These are phyloP conservation scores for Drosophila parabipectinata DNA, from an alignment of 1,140 invertebrate genomes.

Conservation along the genomic window DNA sequence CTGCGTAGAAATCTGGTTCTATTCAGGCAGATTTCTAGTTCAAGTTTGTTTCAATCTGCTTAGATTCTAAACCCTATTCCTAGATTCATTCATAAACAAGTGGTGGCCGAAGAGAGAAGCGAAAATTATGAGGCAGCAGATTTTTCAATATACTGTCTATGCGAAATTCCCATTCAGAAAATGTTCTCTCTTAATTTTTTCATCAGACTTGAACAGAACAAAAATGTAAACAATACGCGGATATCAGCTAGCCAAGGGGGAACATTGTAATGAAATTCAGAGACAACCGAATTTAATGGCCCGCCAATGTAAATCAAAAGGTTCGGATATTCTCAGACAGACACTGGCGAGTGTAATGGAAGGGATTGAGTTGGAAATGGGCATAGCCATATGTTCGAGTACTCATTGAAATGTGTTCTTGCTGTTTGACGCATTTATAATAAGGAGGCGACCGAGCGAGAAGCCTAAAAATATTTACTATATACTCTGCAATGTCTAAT, in stretches of 20 bases:
- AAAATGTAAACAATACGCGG: constrained; percentile 44
- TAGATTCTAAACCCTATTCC: constrained; percentile 5
- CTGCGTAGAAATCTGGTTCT: constrained; percentile 61
- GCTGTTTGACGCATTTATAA: constrained; percentile 41
- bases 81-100: constrained; percentile 23
- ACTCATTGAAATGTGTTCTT: constrained; percentile 33
- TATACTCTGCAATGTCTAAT: constrained; percentile 1
- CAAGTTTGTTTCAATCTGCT: constrained; percentile 9
- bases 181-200: constrained; percentile 8
- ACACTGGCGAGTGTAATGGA: constrained; percentile 21
- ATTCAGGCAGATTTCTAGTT: constrained; percentile 31
- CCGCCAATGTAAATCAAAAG: constrained; percentile 42
- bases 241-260: constrained; percentile 32
- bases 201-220: constrained; percentile 8
- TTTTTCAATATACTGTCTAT: constrained; percentile 25
- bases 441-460: constrained; percentile 12
- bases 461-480: neutral
- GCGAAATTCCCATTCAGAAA: constrained; percentile 26
- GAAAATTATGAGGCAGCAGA: constrained; percentile 15
- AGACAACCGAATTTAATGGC: constrained; percentile 43
- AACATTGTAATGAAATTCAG: constrained; percentile 46
- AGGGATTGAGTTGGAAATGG: constrained; percentile 11
- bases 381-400: constrained; percentile 32
- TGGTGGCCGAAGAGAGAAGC: neutral
- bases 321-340: constrained; percentile 20